Percentiles rank a stretch among this genome's conserved stretches.
phyloP scores from a whole-genome alignment of 1,140 invertebrate genomes.

The Drosophila micromelanica region DNA sequence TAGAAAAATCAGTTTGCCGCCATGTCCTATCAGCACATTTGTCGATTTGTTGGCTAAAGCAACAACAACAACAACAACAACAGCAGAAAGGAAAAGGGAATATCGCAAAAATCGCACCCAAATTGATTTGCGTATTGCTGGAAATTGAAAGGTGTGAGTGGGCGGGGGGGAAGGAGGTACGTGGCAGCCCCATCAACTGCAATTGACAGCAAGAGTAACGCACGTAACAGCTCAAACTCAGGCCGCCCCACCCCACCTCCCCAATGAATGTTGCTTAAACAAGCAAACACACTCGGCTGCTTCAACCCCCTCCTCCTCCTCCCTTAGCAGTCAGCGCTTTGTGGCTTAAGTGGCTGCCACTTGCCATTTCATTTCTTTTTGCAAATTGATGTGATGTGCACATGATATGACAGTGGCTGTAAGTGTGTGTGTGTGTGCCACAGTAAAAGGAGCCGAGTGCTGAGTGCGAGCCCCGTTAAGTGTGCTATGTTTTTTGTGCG shows the following conservation, averaged over 20 bases:
- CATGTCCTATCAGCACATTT: constrained; percentile 23
- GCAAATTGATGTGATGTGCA: constrained; percentile 67
- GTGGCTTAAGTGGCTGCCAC: constrained; percentile 58
- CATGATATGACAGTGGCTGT: constrained; percentile 52
- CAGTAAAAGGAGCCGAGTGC: neutral
- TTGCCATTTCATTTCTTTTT: constrained; percentile 60
- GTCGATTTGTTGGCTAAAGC: constrained; percentile 31
- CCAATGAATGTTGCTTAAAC: constrained; percentile 37
- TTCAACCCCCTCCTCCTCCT: too few relatives aligned
- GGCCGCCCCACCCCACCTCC: neutral
- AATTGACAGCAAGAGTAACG: constrained; percentile 50
- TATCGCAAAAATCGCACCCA: constrained; percentile 26
- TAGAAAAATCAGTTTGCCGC: constrained; percentile 7
- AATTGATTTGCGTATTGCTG: constrained; percentile 60
- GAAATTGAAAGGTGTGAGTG: constrained; percentile 22
- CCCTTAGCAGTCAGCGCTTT: constrained; percentile 7
- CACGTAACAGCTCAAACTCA: constrained; percentile 34
- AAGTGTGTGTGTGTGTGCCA: neutral
- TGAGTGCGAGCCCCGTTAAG: constrained; percentile 26
- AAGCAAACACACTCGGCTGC: constrained; percentile 43
- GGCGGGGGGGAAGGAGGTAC: neutral
- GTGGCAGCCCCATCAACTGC: constrained; percentile 28
- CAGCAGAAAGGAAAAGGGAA: constrained; percentile 8
- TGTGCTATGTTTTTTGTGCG: constrained; percentile 31
- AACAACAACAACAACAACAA: neutral